These are phyloP conservation scores for Thalassoma bifasciatum DNA, from an alignment of 2,113 vertebrate species.

Conservation along the genomic window DNA sequence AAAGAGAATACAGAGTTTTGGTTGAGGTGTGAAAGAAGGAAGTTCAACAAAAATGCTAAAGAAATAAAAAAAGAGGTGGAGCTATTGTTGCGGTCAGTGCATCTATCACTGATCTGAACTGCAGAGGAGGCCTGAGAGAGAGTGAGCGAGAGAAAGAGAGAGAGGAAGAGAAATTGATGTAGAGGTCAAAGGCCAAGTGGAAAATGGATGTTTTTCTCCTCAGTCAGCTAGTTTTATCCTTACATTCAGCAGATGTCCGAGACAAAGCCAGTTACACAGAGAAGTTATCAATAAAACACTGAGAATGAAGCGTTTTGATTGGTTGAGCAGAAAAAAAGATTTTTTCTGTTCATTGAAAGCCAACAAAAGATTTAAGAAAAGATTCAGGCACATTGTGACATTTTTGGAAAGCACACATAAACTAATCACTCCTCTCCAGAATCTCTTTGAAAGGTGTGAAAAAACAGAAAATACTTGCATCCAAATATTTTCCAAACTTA, in stretches of 20 bases:
- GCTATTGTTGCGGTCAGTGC: constrained; percentile 28
- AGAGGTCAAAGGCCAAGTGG: constrained; percentile 52
- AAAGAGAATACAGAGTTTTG: constrained; percentile 44
- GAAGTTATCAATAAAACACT: constrained; percentile 16
- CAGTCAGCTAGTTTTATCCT: constrained; percentile 52
- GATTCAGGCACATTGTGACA: constrained; percentile 83
- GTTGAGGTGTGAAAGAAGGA: constrained; percentile 50
- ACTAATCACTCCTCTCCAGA: constrained; percentile 55
- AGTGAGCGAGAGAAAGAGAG: constrained; percentile 27
- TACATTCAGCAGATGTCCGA: constrained; percentile 34
- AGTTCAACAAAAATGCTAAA: constrained; percentile 43
- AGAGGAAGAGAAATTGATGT: constrained; percentile 27
- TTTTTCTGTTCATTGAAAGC: constrained; percentile 33
- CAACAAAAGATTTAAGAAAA: constrained; percentile 60
- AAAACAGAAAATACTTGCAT: constrained; percentile 18
- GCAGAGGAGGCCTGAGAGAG: constrained; percentile 57
- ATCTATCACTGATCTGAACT: constrained; percentile 29
- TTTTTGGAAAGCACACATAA: constrained; percentile 74
- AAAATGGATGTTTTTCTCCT: constrained; percentile 33
- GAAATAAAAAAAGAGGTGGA: constrained; percentile 37
- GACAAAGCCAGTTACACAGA: constrained; percentile 35
- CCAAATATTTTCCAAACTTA: no score
- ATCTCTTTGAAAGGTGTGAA: constrained; percentile 53
- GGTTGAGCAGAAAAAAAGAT: constrained; percentile 32
- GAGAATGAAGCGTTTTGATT: constrained; percentile 45